Percentiles rank a stretch among this genome's conserved stretches.
Evolutionary conservation across 2,113 vertebrate genomes (phyloP).

Genomic region (Mionectes macconnelli): DNA sequence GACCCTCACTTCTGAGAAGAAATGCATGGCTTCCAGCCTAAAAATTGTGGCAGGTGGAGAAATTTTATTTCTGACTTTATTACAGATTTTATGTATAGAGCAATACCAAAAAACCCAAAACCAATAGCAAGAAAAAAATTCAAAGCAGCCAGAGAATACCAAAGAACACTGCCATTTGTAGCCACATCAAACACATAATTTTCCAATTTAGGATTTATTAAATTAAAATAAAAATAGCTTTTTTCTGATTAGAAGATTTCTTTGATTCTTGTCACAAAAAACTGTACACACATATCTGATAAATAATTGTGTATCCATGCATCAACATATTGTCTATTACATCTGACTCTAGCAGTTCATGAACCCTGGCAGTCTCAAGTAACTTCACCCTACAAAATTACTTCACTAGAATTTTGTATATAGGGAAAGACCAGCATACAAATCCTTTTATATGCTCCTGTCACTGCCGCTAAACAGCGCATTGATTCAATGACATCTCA

Average conservation of each 20-base stretch:
- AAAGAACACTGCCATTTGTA: background rate
- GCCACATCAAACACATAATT: background rate
- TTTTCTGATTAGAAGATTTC: background rate
- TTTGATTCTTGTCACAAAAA: background rate
- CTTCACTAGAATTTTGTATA: background rate
- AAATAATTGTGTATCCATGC: background rate
- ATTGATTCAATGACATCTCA: background rate
- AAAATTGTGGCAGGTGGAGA: background rate
- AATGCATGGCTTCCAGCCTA: background rate
- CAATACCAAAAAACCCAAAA: background rate
- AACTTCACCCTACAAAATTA: background rate
- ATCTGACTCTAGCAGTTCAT: background rate
- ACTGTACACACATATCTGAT: background rate
- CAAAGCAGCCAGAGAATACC: background rate
- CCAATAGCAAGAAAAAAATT: background rate
- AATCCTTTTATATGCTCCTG: background rate
- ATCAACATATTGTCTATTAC: background rate
- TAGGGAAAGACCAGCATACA: background rate
- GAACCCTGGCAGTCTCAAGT: background rate
- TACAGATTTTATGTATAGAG: background rate
- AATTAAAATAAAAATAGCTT: background rate
- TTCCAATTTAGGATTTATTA: background rate
- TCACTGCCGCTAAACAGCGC: background rate
- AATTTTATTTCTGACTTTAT: background rate
- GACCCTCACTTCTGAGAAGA: background rate